These are phyloP conservation scores for Sebastes trivittatus DNA, from an alignment of 2,797 vertebrate species.

Conservation along the genomic window DNA sequence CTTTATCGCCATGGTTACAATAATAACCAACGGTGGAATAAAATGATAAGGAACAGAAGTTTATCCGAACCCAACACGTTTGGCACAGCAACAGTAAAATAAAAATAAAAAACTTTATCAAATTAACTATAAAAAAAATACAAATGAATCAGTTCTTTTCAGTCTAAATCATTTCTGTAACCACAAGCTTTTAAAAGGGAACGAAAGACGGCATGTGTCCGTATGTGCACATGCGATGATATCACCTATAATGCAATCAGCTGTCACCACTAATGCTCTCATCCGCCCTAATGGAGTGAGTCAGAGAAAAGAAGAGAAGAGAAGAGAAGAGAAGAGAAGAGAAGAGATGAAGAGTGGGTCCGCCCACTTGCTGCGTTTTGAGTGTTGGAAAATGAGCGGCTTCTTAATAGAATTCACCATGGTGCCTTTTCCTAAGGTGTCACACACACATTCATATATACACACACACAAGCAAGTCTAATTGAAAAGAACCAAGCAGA, in stretches of 20 bases:
- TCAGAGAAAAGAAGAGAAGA: constrained; percentile 41
- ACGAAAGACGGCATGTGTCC: background rate
- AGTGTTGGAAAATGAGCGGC: constrained; percentile 64
- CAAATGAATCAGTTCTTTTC: background rate
- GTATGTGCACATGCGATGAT: constrained; percentile 35
- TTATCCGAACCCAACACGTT: background rate
- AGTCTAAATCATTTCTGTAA: background rate
- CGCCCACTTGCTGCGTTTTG: constrained; percentile 48
- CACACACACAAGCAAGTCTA: constrained; percentile 66
- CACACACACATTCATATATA: constrained; percentile 21
- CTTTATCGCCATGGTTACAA: no score
- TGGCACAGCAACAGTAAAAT: background rate
- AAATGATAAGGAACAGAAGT: background rate
- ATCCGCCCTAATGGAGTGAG: constrained; percentile 45
- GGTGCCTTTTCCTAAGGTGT: constrained; percentile 74
- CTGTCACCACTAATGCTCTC: constrained; percentile 58
- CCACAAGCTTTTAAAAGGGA: background rate
- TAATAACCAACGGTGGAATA: background rate
- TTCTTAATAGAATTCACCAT: constrained; percentile 74
- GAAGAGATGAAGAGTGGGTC: background rate
- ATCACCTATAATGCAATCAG: constrained; percentile 62
- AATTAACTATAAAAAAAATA: background rate
- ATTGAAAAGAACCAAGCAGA: constrained; percentile 83
- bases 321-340: constrained; percentile 16
- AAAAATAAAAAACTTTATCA: background rate